Evolutionary conservation across 1,140 invertebrate genomes (phyloP).

Genomic region (Oryctes rhinoceros): DNA sequence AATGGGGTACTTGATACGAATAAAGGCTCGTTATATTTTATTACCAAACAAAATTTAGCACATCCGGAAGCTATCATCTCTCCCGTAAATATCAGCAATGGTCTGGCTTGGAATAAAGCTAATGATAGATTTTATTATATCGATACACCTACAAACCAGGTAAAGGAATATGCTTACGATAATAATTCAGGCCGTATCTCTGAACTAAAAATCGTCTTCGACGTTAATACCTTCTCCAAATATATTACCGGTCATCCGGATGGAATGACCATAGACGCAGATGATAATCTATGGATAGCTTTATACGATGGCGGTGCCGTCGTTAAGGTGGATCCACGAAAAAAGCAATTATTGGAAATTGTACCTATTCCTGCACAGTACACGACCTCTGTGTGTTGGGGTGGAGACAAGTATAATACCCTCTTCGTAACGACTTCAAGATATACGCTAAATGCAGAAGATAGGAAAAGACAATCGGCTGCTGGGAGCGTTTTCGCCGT

Average conservation of each 20-base stretch:
- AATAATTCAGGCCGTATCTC: constrained; percentile 69
- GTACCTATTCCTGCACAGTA: constrained; percentile 74
- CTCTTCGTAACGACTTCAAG: constrained; percentile 79
- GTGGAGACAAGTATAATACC: constrained; percentile 76
- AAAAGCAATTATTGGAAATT: constrained; percentile 66
- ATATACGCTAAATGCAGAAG: constrained; percentile 61
- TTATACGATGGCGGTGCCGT: constrained; percentile 65
- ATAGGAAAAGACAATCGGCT: constrained; percentile 67
- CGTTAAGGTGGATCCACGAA: constrained; percentile 65
- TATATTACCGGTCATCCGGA: constrained; percentile 66
- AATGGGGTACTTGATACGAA: constrained; percentile 61
- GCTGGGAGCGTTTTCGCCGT: constrained; percentile 79
- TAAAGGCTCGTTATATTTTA: constrained; percentile 68
- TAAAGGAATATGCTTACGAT: constrained; percentile 80
- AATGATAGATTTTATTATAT: constrained; percentile 80
- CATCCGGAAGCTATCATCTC: constrained; percentile 59
- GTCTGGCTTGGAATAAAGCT: constrained; percentile 78
- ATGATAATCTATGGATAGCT: constrained; percentile 74
- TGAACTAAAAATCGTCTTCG: constrained; percentile 61
- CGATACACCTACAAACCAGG: constrained; percentile 72
- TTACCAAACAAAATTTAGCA: constrained; percentile 62
- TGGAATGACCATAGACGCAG: constrained; percentile 76
- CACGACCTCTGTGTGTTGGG: constrained; percentile 83
- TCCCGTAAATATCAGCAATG: constrained; percentile 79
- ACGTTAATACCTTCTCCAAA: constrained; percentile 53